A percentile compares a stretch with the other conserved stretches of the same genome.
These are phyloP conservation scores for Brenthis daphne DNA, from an alignment of 2,888 invertebrate genomes.

Conservation along the genomic window DNA sequence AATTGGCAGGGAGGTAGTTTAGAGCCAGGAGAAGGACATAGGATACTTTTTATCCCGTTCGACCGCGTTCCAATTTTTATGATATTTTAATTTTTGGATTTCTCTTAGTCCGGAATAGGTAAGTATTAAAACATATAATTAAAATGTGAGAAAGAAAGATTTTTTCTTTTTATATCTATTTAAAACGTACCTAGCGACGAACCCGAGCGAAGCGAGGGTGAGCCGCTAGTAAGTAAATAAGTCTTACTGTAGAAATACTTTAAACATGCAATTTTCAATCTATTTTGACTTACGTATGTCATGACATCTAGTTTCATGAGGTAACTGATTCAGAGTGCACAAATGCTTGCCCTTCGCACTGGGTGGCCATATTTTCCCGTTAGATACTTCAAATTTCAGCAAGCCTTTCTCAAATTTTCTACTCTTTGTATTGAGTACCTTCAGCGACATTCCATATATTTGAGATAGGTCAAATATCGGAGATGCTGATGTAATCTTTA, in stretches of 20 bases:
- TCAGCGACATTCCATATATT: constrained; percentile 42
- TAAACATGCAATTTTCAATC: background rate
- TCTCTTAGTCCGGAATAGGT: too few relatives aligned
- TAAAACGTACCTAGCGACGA: too few relatives aligned
- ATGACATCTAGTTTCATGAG: constrained; percentile 57
- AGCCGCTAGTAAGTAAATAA: background rate
- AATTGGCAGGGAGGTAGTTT: too few relatives aligned
- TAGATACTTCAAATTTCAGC: constrained; percentile 46
- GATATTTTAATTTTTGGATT: too few relatives aligned
- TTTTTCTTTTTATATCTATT: too few relatives aligned
- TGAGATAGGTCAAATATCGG: constrained; percentile 46
- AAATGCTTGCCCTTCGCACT: constrained; percentile 29
- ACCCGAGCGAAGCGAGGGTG: too few relatives aligned
- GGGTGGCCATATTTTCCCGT: constrained; percentile 49
- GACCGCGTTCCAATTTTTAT: too few relatives aligned
- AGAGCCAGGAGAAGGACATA: too few relatives aligned
- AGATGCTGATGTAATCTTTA: constrained; percentile 48
- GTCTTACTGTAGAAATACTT: background rate
- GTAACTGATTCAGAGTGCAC: constrained; percentile 47
- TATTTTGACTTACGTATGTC: constrained; percentile 45
- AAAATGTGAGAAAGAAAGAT: too few relatives aligned
- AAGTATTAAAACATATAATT: too few relatives aligned
- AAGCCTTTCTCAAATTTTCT: constrained; percentile 45
- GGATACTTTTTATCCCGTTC: too few relatives aligned
- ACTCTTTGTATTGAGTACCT: constrained; percentile 36